Base-by-base conservation (phyloP, 1,140 invertebrate species). In the Panulirus ornatus region DNA sequence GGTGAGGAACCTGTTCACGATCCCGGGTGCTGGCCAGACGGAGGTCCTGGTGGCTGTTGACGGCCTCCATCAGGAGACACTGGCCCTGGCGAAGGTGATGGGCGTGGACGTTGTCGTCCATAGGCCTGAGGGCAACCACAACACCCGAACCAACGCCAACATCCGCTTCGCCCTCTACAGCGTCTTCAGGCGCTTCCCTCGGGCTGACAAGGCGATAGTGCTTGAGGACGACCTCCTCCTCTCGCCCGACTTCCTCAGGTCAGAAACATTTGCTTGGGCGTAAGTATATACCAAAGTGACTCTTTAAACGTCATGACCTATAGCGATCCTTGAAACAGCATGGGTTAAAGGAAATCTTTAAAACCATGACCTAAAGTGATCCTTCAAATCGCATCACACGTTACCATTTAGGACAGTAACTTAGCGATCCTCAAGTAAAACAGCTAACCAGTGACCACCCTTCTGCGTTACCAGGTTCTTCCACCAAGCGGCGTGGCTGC, bases 101-200 rank as follows among this genome's bases (percentile, higher is more conserved):
- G 78, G 75, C 34, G 79, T 91, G 42, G 22, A 36, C 0, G 42
- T 73, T 9, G 71, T 88, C 9, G 75, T 63, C 0, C 85, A 88
- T 38, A 47, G 51, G 51, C 85, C 85, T 1, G 47, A 66, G 40
- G 85, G 85, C 51, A 42, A 42, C 30, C 71, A 6, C 85, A 88
- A 63, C 40, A 75, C 36, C 14, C 85, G 85, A 30, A 88, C 85
- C 73, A 88, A 88, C 85, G 85, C 85, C 54, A 88, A 88, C 75
- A n/a, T 88, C 30, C 73, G 85, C 27, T 88, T 88, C 51, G 85
- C 75, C 19, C 85, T 88, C 44, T 79, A 88, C 51, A 79, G 54
- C 38, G 85, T 88, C 30, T 88, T 88, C 75, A 38, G 22, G 8
- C 73, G 38, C n/a, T 88, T 63, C 75, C 85, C 85, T 19, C 40